Evolutionary conservation across 1,140 invertebrate genomes (phyloP).

Genomic region (Parapsyche elsis): DNA sequence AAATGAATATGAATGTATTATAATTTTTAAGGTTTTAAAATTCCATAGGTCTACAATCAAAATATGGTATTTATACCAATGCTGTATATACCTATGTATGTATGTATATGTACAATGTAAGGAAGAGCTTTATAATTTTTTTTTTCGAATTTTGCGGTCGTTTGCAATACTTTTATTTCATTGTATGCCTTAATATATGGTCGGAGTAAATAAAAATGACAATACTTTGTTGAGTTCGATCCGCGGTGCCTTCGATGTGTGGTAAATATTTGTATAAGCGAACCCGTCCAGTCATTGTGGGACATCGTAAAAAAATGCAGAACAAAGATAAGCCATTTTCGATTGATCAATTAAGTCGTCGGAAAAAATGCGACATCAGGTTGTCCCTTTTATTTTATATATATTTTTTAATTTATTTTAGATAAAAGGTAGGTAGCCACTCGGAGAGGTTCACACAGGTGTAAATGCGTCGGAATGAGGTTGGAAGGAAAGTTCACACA

Average conservation of each 20-base stretch:
- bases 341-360: constrained; percentile 39
- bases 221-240: constrained; percentile 6
- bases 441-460: constrained; percentile 28
- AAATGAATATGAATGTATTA: too few relatives aligned
- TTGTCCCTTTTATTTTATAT: not conserved
- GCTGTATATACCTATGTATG: too few relatives aligned
- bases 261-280: constrained; percentile 7
- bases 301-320: constrained; percentile 24
- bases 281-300: constrained; percentile 3
- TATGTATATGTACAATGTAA: too few relatives aligned
- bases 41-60: too few relatives aligned
- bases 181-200: too few relatives aligned
- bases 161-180: too few relatives aligned
- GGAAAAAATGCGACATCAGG: constrained; percentile 25
- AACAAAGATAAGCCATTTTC: constrained; percentile 39
- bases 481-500: not conserved
- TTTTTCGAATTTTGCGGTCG: too few relatives aligned
- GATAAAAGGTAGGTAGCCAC: not conserved
- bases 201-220: too few relatives aligned
- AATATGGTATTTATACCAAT: too few relatives aligned
- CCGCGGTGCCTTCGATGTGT: not conserved
- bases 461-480: constrained; percentile 23
- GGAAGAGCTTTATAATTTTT: too few relatives aligned
- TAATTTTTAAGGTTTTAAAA: too few relatives aligned
- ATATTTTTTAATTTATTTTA: not conserved